Evolutionary conservation across 2,797 vertebrate species (phyloP), one percentile per base, ranked within the genome.

Genomic region (Sebastes taczanowskii): DNA sequence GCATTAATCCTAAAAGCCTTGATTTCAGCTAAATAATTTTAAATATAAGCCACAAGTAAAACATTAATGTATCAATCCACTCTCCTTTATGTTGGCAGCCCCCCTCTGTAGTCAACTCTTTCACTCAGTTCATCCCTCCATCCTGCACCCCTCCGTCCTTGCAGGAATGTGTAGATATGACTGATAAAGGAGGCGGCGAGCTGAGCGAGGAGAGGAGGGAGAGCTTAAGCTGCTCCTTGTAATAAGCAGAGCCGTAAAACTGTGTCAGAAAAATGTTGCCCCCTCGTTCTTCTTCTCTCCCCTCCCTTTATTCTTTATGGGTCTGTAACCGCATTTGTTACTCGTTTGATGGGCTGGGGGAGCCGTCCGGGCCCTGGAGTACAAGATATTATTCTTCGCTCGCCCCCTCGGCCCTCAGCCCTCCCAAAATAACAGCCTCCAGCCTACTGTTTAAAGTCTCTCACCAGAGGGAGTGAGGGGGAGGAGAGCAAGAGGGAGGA

Each of bases 371-470:
- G 87, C 93, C 95, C 95, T 91, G 90, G 90, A 95, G 93, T 93
- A 92, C 91, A 95, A 95, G 92, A 91, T 93, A 96, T 96, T 96
- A 95, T 95, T 96, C 95, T 95, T 95, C 91, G 11, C 90, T 92
- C 89, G 42, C 85, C 91, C 88, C 91, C 71, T 84, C 80, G 63
- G 77, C 85, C 88, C 87, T 86, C 79, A 74, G 84, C 90, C 89
- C 88, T 95, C 94, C 82, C 91, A 90, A 93, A 94, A 95, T 94
- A 95, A 95, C 96, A 94, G 95, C 92, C 92, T 90, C 90, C 91
- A 93, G 94, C 87, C 90, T 95, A 95, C 91, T 94, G 94, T 95
- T 96, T 93, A 94, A 94, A 96, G 88, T 94, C 93, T 93, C 92
- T 94, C 94, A 94, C 81, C 88, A 85, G 90, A 92, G 92, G 93